Evolutionary conservation across 1,140 invertebrate genomes (phyloP).

Genomic region (Achatina immaculata): DNA sequence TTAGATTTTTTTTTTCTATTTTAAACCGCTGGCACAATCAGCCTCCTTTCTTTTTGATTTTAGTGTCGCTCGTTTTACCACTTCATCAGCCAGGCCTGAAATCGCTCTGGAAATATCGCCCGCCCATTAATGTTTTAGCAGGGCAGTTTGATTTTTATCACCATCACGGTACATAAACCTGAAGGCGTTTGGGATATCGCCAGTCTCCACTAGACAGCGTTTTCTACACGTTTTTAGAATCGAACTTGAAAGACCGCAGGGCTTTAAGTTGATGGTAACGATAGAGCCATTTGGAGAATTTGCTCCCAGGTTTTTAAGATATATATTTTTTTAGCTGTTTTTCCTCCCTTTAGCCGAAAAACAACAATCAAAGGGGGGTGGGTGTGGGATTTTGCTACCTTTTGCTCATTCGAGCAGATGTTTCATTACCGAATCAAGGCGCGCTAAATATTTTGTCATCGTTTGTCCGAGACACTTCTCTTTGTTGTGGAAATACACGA

Average conservation of each 20-base stretch:
- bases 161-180: neutral
- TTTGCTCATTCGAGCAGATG: no score
- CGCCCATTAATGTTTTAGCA: neutral
- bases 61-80: neutral
- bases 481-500: no score
- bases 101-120: neutral
- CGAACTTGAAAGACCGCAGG: neutral
- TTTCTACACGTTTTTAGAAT: neutral
- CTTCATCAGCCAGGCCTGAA: neutral
- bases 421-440: no score
- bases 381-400: no score
- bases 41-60: neutral
- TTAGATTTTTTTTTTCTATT: neutral
- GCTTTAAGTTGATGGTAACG: neutral
- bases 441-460: no score
- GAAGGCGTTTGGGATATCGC: neutral
- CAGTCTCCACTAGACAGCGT: neutral
- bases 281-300: no score
- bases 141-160: neutral
- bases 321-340: no score
- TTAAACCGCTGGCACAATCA: neutral
- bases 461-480: no score
- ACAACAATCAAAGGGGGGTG: no score
- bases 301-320: no score
- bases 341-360: no score